phyloP scores from a whole-genome alignment of 2,797 vertebrate genomes.

The Microchirus variegatus region DNA sequence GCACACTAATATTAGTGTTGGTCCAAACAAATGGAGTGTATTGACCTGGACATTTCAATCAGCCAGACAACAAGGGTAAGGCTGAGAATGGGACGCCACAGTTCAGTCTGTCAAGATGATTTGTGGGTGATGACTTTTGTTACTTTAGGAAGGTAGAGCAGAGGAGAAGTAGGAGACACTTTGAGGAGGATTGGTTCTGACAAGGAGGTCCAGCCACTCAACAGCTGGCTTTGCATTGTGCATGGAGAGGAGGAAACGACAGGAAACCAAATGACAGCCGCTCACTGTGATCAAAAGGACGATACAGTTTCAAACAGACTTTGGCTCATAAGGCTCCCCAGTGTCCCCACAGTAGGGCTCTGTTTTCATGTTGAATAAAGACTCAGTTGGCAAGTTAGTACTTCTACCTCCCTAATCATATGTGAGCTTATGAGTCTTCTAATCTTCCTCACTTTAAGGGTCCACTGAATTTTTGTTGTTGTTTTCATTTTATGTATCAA shows the following conservation, averaged over 20 bases:
- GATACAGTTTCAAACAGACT: slow-evolving; percentile 29
- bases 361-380: slow-evolving; percentile 33
- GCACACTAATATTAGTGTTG: slow-evolving; percentile 57
- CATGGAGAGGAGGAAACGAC: slow-evolving; percentile 53
- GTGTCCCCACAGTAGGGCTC: slow-evolving; percentile 37
- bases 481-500: too few species aligned
- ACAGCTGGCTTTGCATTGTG: too few species aligned
- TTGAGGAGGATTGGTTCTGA: slow-evolving; percentile 40
- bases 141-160: slow-evolving; percentile 25
- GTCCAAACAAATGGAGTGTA: slow-evolving; percentile 52
- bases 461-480: too few species aligned
- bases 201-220: slow-evolving; percentile 37
- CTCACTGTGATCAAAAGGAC: slow-evolving; percentile 64
- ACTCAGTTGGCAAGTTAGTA: slow-evolving; percentile 22
- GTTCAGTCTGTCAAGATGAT: slow-evolving; percentile 51
- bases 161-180: slow-evolving; percentile 36
- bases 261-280: slow-evolving; percentile 48
- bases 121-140: slow-evolving; percentile 23
- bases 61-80: slow-evolving; percentile 62
- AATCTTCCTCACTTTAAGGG: slow-evolving; percentile 17
- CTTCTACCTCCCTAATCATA: slow-evolving; percentile 20
- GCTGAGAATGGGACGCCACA: slow-evolving; percentile 55
- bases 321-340: slow-evolving; percentile 29
- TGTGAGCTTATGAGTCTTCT: slow-evolving; percentile 19
- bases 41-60: slow-evolving; percentile 71